Percentiles rank a stretch among this genome's conserved stretches.
Conservation (phyloP, 2,797 vertebrate genomes). For the Argentina silus region DNA sequence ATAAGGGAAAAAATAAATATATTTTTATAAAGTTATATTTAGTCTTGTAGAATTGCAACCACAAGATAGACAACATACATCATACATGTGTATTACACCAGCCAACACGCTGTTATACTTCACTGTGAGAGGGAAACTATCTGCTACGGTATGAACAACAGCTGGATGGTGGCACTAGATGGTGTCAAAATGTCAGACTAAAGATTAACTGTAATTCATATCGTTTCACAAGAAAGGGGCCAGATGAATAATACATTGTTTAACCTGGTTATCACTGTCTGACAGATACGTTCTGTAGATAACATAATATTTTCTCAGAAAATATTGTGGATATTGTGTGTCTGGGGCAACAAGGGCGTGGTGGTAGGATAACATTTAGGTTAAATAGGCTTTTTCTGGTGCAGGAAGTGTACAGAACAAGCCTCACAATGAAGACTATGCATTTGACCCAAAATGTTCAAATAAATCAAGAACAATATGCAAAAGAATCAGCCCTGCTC, state of each 20-base stretch:
- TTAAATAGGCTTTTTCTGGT: constrained; percentile 1
- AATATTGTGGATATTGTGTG: constrained; percentile 26
- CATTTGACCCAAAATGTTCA: constrained; percentile 5
- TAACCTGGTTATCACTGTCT: constrained; percentile 27
- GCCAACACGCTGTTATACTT: too few relatives aligned
- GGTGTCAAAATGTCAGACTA: background rate
- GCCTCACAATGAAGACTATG: background rate
- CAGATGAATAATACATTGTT: constrained; percentile 20
- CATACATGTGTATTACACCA: too few relatives aligned
- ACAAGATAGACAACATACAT: too few relatives aligned
- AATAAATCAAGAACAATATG: constrained; percentile 14
- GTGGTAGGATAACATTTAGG: constrained; percentile 19
- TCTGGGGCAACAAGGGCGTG: constrained; percentile 17
- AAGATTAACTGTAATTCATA: background rate
- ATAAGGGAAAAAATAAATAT: too few relatives aligned
- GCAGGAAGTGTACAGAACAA: background rate
- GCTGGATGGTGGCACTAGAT: background rate
- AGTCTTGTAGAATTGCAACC: too few relatives aligned
- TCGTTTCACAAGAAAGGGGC: background rate
- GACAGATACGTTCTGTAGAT: constrained; percentile 20
- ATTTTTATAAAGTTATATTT: too few relatives aligned
- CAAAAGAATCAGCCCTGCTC: background rate
- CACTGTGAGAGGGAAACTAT: too few relatives aligned
- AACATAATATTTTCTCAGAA: constrained; percentile 27
- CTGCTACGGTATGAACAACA: too few relatives aligned